A percentile compares a stretch with the other conserved stretches of the same genome.
phyloP scores from a whole-genome alignment of 2,888 invertebrate species.

The Polyommatus icarus region DNA sequence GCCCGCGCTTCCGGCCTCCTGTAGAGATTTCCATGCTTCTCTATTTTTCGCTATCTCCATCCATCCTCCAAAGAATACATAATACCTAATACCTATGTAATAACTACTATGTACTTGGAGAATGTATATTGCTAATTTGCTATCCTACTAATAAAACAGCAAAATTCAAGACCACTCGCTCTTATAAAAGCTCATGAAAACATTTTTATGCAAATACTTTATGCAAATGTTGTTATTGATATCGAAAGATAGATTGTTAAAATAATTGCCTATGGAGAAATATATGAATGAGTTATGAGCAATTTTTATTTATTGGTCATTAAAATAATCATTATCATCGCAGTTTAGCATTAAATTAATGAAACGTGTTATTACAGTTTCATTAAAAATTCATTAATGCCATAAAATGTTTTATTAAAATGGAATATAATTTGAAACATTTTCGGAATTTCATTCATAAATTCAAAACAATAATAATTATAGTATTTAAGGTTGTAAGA shows the following conservation, averaged over 20 bases:
- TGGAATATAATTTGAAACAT: not conserved
- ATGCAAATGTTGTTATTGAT: conserved; percentile 6
- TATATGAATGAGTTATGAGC: conserved; percentile 27
- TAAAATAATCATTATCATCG: conserved; percentile 29
- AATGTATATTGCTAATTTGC: not conserved
- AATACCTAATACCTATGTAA: not conserved
- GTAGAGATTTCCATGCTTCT: no score
- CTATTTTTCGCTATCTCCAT: no score
- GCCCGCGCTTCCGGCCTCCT: no score
- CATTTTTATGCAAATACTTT: conserved; percentile 27
- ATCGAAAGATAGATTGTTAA: conserved; percentile 21
- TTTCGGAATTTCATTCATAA: not conserved
- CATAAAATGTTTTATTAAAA: conserved; percentile 18
- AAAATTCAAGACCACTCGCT: conserved; percentile 1
- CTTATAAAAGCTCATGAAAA: not conserved
- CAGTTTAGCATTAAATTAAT: conserved; percentile 9
- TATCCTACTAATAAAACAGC: not conserved
- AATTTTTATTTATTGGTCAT: conserved; percentile 19
- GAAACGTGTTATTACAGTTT: conserved; percentile 5
- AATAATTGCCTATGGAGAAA: conserved; percentile 21
- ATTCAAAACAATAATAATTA: not conserved
- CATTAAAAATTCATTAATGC: conserved; percentile 20
- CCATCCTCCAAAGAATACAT: not conserved
- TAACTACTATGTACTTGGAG: not conserved
- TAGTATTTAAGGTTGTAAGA: not conserved